Percentiles rank a stretch among this genome's conserved stretches.
Evolutionary conservation across 2,113 vertebrate genomes (phyloP).

Genomic region (Empidonax traillii): DNA sequence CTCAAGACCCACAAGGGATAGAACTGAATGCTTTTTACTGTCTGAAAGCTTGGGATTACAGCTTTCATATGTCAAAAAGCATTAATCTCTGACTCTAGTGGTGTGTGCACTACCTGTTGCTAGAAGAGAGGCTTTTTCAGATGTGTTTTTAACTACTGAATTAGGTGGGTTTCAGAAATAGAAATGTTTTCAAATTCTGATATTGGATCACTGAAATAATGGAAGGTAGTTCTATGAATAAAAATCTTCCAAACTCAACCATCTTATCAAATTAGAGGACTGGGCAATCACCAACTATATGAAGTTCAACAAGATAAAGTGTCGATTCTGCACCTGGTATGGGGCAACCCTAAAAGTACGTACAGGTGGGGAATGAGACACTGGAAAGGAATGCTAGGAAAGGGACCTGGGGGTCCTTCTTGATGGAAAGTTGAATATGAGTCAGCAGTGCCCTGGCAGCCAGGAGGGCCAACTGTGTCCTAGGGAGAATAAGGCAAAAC

Average conservation of each 20-base stretch:
- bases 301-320: neutral
- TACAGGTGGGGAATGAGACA: neutral
- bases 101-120: neutral
- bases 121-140: neutral
- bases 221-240: neutral
- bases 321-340: neutral
- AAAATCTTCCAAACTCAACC: neutral
- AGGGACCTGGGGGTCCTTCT: neutral
- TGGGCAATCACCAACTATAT: neutral
- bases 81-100: neutral
- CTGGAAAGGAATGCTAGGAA: neutral
- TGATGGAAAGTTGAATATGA: neutral
- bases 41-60: neutral
- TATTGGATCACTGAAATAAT: neutral
- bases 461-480: neutral
- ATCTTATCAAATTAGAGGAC: neutral
- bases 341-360: neutral
- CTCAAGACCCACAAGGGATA: neutral
- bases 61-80: slow-evolving; percentile 9
- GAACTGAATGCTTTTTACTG: neutral
- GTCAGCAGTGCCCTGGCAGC: neutral
- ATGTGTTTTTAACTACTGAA: neutral
- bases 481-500: neutral
- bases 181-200: neutral
- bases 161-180: neutral